Evolutionary conservation across 1,140 invertebrate genomes (phyloP), one percentile per base, ranked within the genome.

Genomic region (Drosophila navojoa): DNA sequence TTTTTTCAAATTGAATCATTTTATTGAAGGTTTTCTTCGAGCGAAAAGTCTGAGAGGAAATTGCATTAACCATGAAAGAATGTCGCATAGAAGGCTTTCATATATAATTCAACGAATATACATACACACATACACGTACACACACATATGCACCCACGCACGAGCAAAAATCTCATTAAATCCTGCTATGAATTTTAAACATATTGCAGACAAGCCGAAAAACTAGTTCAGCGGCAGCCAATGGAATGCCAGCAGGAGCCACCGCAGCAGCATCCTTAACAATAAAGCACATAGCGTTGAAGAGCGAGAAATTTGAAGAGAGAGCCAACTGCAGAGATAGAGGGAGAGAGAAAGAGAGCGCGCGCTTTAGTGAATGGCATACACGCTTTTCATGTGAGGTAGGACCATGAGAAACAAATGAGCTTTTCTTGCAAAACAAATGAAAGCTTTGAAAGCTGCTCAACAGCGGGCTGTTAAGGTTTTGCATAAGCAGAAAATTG

Each of bases 111-210:
- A 53, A 7, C 2, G 16, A 7, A 9, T n/a, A 22, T 4, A 22
- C 44, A 10, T 19, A 4, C 9, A 47, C 3, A 47, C 4, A 47
- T 29, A 29, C 5, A 29, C 1, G 5, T 29, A 53, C 49, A 50
- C 13, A 44, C 45, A 52, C 35, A 62, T 42, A 44, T 3, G 54
- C 54, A 53, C 35, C 11, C 55, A 19, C 50, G 76, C 76, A 72
- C 75, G 45, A 66, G 66, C 35, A 57, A 80, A 90, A 87, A 90
- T 90, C 85, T 90, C 80, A 87, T 87, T 87, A 84, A 80, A 71
- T 71, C 54, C 70, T 90, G 84, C 84, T 72, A 87, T 85, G 84
- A 87, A 87, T 87, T 90, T 87, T 87, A 87, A 87, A 87, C 85
- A 87, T 90, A 73, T 84, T 90, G 73, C 85, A 64, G 50, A 77